These are phyloP conservation scores for Acrocera orbiculus DNA, from an alignment of 2,888 invertebrate genomes.

Conservation along the genomic window DNA sequence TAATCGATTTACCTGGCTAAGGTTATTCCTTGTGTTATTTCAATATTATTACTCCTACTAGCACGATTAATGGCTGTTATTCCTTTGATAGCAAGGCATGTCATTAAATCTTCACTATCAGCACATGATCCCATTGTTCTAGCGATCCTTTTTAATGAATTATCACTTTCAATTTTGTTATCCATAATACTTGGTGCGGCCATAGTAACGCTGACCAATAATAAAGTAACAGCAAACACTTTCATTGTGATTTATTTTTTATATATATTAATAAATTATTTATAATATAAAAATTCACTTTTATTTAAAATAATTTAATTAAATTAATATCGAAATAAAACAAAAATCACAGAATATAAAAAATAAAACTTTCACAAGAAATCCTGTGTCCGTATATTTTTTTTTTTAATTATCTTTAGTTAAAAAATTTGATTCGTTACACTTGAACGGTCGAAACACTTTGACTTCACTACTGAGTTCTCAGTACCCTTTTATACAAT, in stretches of 20 bases:
- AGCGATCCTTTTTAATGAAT: slow-evolving; percentile 22
- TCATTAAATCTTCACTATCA: slow-evolving; percentile 32
- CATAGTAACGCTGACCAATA: slow-evolving; percentile 17
- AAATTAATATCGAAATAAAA: too few relatives aligned
- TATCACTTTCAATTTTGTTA: slow-evolving; percentile 17
- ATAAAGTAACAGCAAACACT: slow-evolving; percentile 19
- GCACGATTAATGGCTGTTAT: slow-evolving; percentile 38
- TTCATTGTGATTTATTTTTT: slow-evolving; percentile 21
- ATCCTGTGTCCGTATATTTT: too few relatives aligned
- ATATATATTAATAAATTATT: slow-evolving; percentile 2
- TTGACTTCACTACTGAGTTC: slow-evolving; percentile 26
- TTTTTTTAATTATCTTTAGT: slow-evolving; percentile 8
- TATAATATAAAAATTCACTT: slow-evolving; percentile 5
- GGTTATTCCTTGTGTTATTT: slow-evolving; percentile 39
- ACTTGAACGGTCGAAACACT: slow-evolving; percentile 27
- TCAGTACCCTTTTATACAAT: slow-evolving; percentile 29
- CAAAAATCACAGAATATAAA: too few relatives aligned
- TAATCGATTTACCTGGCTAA: slow-evolving; percentile 38
- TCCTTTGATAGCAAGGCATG: slow-evolving; percentile 41
- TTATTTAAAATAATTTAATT: too few relatives aligned
- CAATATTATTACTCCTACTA: slow-evolving; percentile 36
- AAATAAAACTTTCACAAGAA: too few relatives aligned
- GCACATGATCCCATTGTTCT: slow-evolving; percentile 30
- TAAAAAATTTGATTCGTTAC: slow-evolving; percentile 19
- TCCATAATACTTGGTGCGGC: slow-evolving; percentile 22